These are phyloP conservation scores for Gobio occitaniae DNA, from an alignment of 2,797 vertebrate species.

Conservation along the genomic window DNA sequence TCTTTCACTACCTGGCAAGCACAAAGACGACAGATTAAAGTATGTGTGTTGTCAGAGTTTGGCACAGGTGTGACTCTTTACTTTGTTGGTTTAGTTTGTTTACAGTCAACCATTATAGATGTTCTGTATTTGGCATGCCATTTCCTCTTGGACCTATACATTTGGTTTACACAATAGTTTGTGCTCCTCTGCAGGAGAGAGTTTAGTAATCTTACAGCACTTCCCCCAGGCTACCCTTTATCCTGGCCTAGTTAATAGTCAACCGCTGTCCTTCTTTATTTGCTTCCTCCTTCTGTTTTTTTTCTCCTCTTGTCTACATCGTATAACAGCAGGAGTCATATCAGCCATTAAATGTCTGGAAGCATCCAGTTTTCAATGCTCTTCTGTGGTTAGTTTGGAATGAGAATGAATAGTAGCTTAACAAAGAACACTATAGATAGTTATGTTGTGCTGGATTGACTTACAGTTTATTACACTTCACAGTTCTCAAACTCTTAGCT, in stretches of 20 bases:
- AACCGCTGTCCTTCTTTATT: slow-evolving; percentile 77
- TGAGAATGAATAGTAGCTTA: background rate
- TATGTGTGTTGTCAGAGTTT: background rate
- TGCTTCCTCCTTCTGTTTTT: slow-evolving; percentile 58
- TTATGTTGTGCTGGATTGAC: background rate
- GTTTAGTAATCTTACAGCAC: slow-evolving; percentile 77
- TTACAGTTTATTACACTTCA: background rate
- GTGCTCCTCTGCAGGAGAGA: slow-evolving; percentile 76
- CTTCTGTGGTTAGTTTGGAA: slow-evolving; percentile 31
- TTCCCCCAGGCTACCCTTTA: slow-evolving; percentile 74
- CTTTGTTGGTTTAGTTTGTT: slow-evolving; percentile 17
- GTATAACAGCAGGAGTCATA: slow-evolving; percentile 61
- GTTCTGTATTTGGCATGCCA: slow-evolving; percentile 24
- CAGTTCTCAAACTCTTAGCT: background rate
- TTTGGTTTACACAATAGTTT: slow-evolving; percentile 77
- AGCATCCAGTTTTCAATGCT: slow-evolving; percentile 44
- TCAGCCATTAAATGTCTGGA: slow-evolving; percentile 56
- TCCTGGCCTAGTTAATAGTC: slow-evolving; percentile 83
- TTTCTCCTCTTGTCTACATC: slow-evolving; percentile 56
- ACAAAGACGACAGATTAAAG: slow-evolving; percentile 11
- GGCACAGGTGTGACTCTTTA: slow-evolving; percentile 23
- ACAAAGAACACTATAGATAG: background rate
- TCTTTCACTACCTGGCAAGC: background rate
- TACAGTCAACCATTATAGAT: slow-evolving; percentile 26
- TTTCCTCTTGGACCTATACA: slow-evolving; percentile 36